These are phyloP conservation scores for Patiria pectinifera DNA, from an alignment of 53 echinoderm and acorn worm species.

Conservation along the genomic window DNA sequence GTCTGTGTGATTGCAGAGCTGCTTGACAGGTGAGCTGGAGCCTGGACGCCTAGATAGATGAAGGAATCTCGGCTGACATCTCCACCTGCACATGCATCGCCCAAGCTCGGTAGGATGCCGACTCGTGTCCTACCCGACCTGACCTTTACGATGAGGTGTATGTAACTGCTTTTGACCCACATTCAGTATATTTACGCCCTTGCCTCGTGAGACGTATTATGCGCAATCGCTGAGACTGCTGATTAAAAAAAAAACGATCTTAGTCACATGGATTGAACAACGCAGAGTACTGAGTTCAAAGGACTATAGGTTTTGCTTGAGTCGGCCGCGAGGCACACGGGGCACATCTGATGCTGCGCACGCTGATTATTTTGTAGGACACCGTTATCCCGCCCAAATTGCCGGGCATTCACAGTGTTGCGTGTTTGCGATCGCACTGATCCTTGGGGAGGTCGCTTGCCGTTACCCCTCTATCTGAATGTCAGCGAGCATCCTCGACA, in stretches of 20 bases:
- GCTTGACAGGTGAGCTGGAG: constrained; percentile 13
- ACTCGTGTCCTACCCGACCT: constrained; percentile 3
- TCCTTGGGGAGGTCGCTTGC: not conserved
- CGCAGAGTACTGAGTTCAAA: constrained; percentile 9
- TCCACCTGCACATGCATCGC: constrained; percentile 25
- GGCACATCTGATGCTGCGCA: constrained; percentile 35
- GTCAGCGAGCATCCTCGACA: constrained; percentile 12
- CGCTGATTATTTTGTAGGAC: constrained; percentile 33
- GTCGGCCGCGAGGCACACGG: constrained; percentile 13
- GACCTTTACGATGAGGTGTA: constrained; percentile 7
- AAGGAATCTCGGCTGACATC: constrained; percentile 24
- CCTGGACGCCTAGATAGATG: not conserved
- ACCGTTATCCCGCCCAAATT: constrained; percentile 49
- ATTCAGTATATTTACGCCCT: not conserved
- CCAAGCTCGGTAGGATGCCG: constrained; percentile 22
- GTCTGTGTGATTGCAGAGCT: not conserved
- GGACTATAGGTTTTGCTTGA: constrained; percentile 39
- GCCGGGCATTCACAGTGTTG: constrained; percentile 12
- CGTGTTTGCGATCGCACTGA: not conserved
- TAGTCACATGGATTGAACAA: not conserved
- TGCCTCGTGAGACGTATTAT: constrained; percentile 1
- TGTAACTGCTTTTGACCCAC: not conserved
- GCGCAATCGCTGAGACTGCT: constrained; percentile 14
- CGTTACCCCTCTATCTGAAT: not conserved
- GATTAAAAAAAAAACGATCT: constrained; percentile 9